Base-by-base conservation (phyloP, 2,888 invertebrate genomes). In the Drosophila maculinotata region DNA sequence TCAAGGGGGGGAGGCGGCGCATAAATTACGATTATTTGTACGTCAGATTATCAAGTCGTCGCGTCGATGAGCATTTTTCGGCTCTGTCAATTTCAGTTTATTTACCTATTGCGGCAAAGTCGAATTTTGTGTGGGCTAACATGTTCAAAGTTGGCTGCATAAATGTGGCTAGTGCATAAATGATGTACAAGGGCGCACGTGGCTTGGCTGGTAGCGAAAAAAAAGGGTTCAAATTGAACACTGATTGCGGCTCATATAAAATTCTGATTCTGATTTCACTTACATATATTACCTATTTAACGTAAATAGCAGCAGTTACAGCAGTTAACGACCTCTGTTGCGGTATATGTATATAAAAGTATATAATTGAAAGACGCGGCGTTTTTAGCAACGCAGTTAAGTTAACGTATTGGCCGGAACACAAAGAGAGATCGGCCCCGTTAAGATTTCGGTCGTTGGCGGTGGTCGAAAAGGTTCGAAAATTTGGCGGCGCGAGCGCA, bases 401-500 rank as follows among this genome's bases (percentile, higher is more conserved):
- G 51, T 74, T 57, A 80, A 88, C 91, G 91, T 91, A 90, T 90
- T 91, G 91, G 91, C 91, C 90, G 91, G 91, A 90, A 90, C 85
- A 86, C 91, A 90, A 81, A 89, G 90, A 72, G 89, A 89, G 69
- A 85, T 82, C 77, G 91, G 91, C 91, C 91, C 91, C 91, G 91
- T 91, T 91, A 91, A 91, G 90, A 91, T 91, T 90, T 91, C 91
- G 90, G 90, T 91, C 89, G 91, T 91, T 87, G 91, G 91, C 90
- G 91, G 91, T 79, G 90, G 91, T 87, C 91, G 89, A 77, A 89
- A 89, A 83, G 91, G 91, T 75, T 89, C 91, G 41, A 91, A 90
- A 87, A 88, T 91, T 90, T 91, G 91, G 91, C 90, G 91, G 81
- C 91, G 91, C 75, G 91, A 91, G 89, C 90, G 95, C 93, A 93